Percentiles rank a stretch among this genome's conserved stretches.
phyloP scores from a whole-genome alignment of 2,797 vertebrate genomes.

The Cyprinodon diabolis region DNA sequence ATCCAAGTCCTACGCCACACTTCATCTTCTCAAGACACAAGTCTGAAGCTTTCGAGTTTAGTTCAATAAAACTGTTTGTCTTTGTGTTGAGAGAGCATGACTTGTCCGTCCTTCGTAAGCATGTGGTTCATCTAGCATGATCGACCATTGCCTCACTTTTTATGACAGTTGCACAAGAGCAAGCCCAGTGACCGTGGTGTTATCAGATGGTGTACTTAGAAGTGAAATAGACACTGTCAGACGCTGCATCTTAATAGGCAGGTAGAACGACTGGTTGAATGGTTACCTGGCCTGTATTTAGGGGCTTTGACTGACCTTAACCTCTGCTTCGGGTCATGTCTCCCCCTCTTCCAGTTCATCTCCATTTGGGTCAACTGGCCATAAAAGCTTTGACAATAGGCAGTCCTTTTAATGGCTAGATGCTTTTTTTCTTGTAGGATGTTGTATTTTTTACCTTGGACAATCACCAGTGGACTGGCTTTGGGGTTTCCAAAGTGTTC shows the following conservation, averaged over 20 bases:
- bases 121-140: slow-evolving; percentile 26
- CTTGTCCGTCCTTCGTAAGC: slow-evolving; percentile 29
- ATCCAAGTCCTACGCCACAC: slow-evolving; percentile 62
- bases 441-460: too few relatives aligned
- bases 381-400: too few relatives aligned
- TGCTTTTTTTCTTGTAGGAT: too few relatives aligned
- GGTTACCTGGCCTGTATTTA: background rate
- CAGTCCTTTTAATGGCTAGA: too few relatives aligned
- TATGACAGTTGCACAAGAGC: background rate
- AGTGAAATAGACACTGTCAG: background rate
- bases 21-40: slow-evolving; percentile 55
- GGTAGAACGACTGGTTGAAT: background rate
- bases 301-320: background rate
- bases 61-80: slow-evolving; percentile 22
- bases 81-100: slow-evolving; percentile 35
- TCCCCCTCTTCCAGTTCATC: too few relatives aligned
- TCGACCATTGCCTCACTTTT: slow-evolving; percentile 7
- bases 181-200: background rate
- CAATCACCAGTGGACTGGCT: too few relatives aligned
- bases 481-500: too few relatives aligned
- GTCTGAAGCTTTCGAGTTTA: slow-evolving; percentile 57
- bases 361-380: too few relatives aligned
- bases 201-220: background rate
- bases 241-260: background rate
- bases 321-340: background rate